phyloP scores from a whole-genome alignment of 2,888 invertebrate genomes.

The Willowsia nigromaculata region DNA sequence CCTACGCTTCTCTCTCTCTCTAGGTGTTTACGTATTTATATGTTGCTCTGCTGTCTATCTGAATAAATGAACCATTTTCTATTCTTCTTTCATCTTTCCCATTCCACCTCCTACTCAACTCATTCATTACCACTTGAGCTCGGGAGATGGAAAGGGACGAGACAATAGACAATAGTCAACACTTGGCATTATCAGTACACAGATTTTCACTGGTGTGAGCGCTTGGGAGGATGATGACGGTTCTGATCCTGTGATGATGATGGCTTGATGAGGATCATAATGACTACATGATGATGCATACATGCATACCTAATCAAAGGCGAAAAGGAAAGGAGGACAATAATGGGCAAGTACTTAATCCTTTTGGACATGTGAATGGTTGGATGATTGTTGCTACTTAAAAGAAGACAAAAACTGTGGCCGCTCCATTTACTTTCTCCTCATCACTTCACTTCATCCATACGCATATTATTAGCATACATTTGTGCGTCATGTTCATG shows the following conservation, averaged over 20 bases:
- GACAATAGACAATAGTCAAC: conserved; percentile 43
- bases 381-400: neutral
- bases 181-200: neutral
- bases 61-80: conserved; percentile 65
- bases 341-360: conserved; percentile 39
- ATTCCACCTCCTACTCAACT: neutral
- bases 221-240: neutral
- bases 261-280: conserved; percentile 37
- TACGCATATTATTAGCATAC: neutral
- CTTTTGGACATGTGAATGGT: conserved; percentile 11
- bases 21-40: conserved; percentile 3
- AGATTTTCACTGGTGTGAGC: neutral
- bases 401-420: neutral
- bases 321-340: conserved; percentile 18
- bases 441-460: neutral
- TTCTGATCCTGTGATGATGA: conserved; percentile 24
- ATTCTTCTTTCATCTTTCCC: conserved; percentile 46
- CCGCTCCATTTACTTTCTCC: conserved; percentile 13
- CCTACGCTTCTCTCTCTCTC: neutral
- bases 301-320: conserved; percentile 36
- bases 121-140: conserved; percentile 42
- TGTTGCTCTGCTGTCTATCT: conserved; percentile 17
- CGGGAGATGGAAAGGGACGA: neutral
- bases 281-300: conserved; percentile 37
- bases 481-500: conserved; percentile 17